Conservation (phyloP, 2,113 vertebrate genomes). For the Chitala chitala region DNA sequence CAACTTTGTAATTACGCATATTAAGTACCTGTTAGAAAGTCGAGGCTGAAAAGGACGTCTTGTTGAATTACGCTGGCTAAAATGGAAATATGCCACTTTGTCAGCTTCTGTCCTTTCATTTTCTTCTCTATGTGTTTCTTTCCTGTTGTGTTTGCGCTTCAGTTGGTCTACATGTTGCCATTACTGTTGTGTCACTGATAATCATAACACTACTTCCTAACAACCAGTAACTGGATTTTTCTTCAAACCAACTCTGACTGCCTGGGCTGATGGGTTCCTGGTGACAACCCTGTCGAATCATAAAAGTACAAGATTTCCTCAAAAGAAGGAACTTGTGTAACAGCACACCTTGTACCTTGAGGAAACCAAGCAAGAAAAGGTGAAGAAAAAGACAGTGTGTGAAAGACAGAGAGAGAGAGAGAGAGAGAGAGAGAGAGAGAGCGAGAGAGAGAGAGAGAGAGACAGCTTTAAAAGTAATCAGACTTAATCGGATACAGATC, state of each 20-base stretch:
- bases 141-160: not conserved
- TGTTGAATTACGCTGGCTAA: slow-evolving; percentile 13
- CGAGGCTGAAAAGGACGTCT: not conserved
- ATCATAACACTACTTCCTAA: not conserved
- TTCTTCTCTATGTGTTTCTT: slow-evolving; percentile 29
- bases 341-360: not conserved
- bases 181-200: not conserved
- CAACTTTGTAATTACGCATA: no score
- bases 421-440: not conserved
- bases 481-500: slow-evolving; percentile 28
- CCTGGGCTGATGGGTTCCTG: not conserved
- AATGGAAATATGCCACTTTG: slow-evolving; percentile 27
- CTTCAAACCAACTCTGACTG: no score
- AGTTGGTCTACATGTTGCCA: slow-evolving; percentile 12
- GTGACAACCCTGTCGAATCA: no score
- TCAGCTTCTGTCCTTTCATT: slow-evolving; percentile 27
- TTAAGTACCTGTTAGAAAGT: no score
- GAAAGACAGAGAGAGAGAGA: not conserved
- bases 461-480: slow-evolving; percentile 31
- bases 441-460: not conserved
- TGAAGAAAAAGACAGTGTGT: not conserved
- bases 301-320: no score
- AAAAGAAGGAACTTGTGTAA: no score
- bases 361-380: not conserved
- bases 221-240: not conserved